A percentile compares a stretch with the other conserved stretches of the same genome.
Evolutionary conservation across 2,797 vertebrate genomes (phyloP).

Genomic region (Pipistrellus pygmaeus): DNA sequence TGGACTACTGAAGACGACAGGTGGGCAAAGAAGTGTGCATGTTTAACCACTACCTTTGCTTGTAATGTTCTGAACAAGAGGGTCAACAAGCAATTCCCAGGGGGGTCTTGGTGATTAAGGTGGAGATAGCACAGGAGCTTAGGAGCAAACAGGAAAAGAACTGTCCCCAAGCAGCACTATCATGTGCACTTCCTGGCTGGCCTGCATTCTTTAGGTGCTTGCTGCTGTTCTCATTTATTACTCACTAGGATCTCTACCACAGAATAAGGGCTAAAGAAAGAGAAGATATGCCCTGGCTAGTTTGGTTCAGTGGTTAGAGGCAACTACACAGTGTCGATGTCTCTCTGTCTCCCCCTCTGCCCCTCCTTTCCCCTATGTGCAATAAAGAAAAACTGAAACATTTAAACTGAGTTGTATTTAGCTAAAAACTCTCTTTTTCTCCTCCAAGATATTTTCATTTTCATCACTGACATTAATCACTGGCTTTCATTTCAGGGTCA

Average conservation of each 20-base stretch:
- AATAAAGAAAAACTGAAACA: conserved; percentile 21
- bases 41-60: neutral
- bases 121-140: neutral
- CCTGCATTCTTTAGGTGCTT: neutral
- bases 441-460: neutral
- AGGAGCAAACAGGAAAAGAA: neutral
- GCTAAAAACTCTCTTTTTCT: neutral
- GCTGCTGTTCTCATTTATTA: neutral
- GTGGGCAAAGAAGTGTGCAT: neutral
- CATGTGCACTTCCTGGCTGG: neutral
- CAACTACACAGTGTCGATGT: too few relatives aligned
- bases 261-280: neutral
- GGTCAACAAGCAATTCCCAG: neutral
- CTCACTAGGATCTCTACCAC: neutral
- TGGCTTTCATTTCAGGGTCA: conserved; percentile 31
- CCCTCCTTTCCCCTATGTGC: neutral
- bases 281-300: neutral
- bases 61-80: neutral
- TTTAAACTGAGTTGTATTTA: conserved; percentile 27
- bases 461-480: neutral
- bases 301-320: too few relatives aligned
- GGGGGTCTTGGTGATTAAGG: neutral
- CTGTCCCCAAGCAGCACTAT: neutral
- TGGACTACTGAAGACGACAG: neutral
- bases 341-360: too few relatives aligned